These are phyloP conservation scores for Dicycla oo DNA, from an alignment of 2,888 invertebrate species.

Conservation along the genomic window DNA sequence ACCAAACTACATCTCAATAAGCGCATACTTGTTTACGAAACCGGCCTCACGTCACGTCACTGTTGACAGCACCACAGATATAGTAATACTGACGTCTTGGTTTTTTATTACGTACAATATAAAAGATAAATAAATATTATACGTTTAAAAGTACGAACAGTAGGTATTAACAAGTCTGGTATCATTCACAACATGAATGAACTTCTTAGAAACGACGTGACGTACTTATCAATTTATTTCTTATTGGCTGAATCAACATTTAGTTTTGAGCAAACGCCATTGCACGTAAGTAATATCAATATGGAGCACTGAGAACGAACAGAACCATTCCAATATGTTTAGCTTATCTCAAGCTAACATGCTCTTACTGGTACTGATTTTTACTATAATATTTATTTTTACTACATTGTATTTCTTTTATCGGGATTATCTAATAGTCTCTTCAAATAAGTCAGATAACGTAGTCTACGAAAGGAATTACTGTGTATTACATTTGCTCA, in stretches of 20 bases:
- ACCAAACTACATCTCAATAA: too few relatives aligned
- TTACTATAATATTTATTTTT: conserved; percentile 49
- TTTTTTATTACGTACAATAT: not conserved
- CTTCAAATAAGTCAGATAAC: conserved; percentile 34
- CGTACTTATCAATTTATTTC: conserved; percentile 56
- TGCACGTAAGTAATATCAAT: conserved; percentile 54
- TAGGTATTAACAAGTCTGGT: conserved; percentile 40
- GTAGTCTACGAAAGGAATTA: conserved; percentile 15
- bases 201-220: conserved; percentile 51
- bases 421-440: conserved; percentile 33
- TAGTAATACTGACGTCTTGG: conserved; percentile 13
- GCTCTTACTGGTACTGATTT: conserved; percentile 39
- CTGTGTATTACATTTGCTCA: conserved; percentile 17
- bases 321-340: conserved; percentile 49
- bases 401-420: conserved; percentile 36
- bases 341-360: conserved; percentile 50
- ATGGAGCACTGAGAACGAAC: conserved; percentile 38
- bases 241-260: conserved; percentile 60
- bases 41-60: too few relatives aligned
- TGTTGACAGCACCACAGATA: too few relatives aligned
- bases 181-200: conserved; percentile 50
- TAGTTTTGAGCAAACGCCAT: conserved; percentile 50
- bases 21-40: too few relatives aligned
- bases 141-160: conserved; percentile 29
- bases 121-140: conserved; percentile 45